These are phyloP conservation scores for Apeira syringaria DNA, from an alignment of 2,888 invertebrate genomes.

Conservation along the genomic window DNA sequence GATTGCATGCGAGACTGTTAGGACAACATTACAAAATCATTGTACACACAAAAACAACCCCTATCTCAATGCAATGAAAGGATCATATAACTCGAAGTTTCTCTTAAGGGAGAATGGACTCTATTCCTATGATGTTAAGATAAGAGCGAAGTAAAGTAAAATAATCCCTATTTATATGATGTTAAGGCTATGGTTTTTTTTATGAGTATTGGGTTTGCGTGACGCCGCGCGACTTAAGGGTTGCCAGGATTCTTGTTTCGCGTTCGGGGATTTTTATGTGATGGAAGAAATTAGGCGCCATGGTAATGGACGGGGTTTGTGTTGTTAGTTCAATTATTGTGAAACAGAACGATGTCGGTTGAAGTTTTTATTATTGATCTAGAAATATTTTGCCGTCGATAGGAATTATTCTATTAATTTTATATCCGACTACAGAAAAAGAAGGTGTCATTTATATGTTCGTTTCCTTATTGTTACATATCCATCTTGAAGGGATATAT, in stretches of 20 bases:
- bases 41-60: conserved; percentile 13
- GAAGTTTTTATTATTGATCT: background rate
- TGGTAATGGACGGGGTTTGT: conserved; percentile 8
- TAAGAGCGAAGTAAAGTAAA: background rate
- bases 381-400: background rate
- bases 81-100: no score
- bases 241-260: conserved; percentile 7
- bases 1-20: conserved; percentile 34
- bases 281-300: conserved; percentile 18
- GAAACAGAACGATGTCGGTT: background rate
- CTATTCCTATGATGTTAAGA: no score
- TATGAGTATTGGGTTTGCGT: conserved; percentile 13
- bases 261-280: conserved; percentile 9
- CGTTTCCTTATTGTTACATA: no score
- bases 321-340: conserved; percentile 11
- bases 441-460: no score
- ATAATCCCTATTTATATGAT: background rate
- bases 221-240: conserved; percentile 7
- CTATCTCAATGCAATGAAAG: conserved; percentile 12
- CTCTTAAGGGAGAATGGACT: no score
- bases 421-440: no score
- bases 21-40: conserved; percentile 14
- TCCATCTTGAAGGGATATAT: no score
- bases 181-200: conserved; percentile 6
- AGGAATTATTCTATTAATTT: no score